These are phyloP conservation scores for Heterotilapia buettikoferi DNA, from an alignment of 2,113 vertebrate species.

Conservation along the genomic window DNA sequence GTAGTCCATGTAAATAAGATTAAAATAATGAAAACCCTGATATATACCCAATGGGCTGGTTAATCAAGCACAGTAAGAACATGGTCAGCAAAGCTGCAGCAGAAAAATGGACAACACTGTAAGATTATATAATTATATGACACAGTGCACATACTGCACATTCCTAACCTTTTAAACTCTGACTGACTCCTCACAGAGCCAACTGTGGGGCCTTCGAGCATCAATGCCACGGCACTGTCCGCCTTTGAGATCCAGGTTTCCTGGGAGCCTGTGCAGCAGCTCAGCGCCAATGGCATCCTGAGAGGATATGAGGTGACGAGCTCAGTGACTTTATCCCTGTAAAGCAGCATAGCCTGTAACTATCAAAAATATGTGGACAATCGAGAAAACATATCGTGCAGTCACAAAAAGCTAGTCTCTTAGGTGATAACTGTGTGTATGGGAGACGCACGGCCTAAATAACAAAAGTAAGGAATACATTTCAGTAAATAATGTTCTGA, in stretches of 20 bases:
- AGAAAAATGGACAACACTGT: not conserved
- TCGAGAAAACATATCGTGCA: not conserved
- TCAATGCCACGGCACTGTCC: conserved; percentile 79
- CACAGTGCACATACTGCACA: not conserved
- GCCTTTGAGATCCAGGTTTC: conserved; percentile 90
- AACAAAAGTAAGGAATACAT: rapidly evolving
- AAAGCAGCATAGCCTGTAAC: not conserved
- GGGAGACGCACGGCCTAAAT: not conserved
- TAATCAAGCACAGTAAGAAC: rapidly evolving
- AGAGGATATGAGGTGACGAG: conserved; percentile 86
- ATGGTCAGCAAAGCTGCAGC: not conserved
- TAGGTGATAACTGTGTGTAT: not conserved
- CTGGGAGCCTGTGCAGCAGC: conserved; percentile 84
- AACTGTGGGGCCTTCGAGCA: conserved; percentile 76
- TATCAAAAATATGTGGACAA: not conserved
- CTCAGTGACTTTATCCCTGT: not conserved
- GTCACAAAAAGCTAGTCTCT: not conserved
- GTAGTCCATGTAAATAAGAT: not conserved
- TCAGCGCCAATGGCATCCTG: conserved; percentile 79
- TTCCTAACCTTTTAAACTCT: not conserved
- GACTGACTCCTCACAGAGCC: conserved; percentile 75
- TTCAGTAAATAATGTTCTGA: not conserved
- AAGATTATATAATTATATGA: not conserved
- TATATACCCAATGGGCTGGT: not conserved
- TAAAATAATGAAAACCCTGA: not conserved